A percentile compares a stretch with the other conserved stretches of the same genome.
Conservation (phyloP, 2,797 vertebrate genomes). For the Lithobates pipiens region DNA sequence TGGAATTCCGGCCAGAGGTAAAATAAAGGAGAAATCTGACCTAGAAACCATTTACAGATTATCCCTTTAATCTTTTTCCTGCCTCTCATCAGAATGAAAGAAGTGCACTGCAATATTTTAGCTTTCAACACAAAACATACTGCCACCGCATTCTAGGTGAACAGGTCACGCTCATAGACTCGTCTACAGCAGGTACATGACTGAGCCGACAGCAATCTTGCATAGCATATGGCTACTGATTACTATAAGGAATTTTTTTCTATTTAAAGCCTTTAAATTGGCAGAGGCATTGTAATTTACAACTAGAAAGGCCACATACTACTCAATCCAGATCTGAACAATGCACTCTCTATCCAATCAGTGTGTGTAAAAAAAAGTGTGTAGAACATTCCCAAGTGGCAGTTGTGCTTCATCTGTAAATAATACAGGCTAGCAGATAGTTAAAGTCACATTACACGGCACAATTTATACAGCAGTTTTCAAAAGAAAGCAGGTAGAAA, state of each 20-base stretch:
- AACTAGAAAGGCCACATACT: too few species aligned
- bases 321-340: too few species aligned
- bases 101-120: constrained; percentile 4
- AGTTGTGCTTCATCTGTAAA: too few species aligned
- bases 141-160: not conserved
- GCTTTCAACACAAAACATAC: constrained; percentile 22
- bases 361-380: too few species aligned
- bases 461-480: too few species aligned
- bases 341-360: too few species aligned
- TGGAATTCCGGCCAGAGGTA: constrained; percentile 51
- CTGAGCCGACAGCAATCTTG: not conserved
- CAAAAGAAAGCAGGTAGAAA: too few species aligned
- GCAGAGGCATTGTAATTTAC: too few species aligned
- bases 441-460: too few species aligned
- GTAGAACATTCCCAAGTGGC: too few species aligned
- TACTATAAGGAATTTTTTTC: not conserved
- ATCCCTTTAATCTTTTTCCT: constrained; percentile 49
- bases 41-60: constrained; percentile 47
- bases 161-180: not conserved
- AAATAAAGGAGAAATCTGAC: constrained; percentile 41
- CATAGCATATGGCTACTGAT: constrained; percentile 2
- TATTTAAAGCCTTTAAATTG: too few species aligned
- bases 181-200: not conserved
- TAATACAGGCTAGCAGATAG: too few species aligned
- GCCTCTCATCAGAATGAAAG: not conserved